phyloP scores from a whole-genome alignment of 2,797 vertebrate genomes.

The Naso thynnoides region DNA sequence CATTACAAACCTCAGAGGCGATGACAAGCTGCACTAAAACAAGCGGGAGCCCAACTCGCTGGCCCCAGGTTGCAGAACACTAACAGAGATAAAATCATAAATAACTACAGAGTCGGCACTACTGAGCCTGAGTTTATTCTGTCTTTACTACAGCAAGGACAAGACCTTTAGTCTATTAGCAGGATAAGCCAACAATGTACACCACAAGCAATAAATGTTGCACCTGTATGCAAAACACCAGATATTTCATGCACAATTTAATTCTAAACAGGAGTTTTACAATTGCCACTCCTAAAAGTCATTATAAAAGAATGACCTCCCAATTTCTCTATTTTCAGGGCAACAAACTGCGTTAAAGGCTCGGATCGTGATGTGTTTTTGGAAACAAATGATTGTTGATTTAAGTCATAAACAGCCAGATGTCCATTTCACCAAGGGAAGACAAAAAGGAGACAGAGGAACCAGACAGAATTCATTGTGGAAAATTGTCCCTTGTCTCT shows the following conservation, averaged over 20 bases:
- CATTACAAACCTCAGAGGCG: constrained; percentile 54
- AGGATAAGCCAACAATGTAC: background rate
- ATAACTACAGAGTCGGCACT: constrained; percentile 26
- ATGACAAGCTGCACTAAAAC: constrained; percentile 75
- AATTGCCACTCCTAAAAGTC: no score
- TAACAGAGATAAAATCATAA: constrained; percentile 66
- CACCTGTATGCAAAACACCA: background rate
- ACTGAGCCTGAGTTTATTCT: background rate
- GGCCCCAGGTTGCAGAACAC: constrained; percentile 48
- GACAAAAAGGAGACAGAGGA: background rate
- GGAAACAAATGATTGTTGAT: background rate
- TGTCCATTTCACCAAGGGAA: background rate
- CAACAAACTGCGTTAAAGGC: background rate
- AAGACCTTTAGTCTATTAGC: constrained; percentile 4
- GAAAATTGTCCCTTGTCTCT: constrained; percentile 1
- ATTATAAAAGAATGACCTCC: background rate
- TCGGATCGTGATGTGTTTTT: background rate
- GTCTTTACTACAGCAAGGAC: constrained; percentile 3
- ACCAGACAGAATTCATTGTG: constrained; percentile 3
- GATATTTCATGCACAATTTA: background rate
- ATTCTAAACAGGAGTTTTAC: no score
- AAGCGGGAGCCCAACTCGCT: constrained; percentile 46
- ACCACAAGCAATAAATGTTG: background rate
- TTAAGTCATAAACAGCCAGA: background rate
- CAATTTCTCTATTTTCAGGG: background rate